Evolutionary conservation across 2,888 invertebrate genomes (phyloP), one percentile per base, ranked within the genome.

Genomic region (Ametastegia equiseti): DNA sequence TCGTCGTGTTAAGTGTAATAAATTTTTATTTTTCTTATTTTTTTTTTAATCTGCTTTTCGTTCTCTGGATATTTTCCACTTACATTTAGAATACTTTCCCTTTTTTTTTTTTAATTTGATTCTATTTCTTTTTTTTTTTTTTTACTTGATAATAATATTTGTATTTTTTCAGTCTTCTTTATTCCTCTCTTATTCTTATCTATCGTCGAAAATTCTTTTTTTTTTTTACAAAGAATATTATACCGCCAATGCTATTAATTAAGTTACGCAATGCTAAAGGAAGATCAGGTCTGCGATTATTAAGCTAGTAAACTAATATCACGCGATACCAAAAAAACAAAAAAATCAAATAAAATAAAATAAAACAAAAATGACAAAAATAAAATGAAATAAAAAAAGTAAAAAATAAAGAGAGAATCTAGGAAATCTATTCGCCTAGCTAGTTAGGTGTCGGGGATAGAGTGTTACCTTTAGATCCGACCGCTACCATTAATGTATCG

Each of bases 211-310:
- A n/a, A n/a, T n/a, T n/a, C n/a, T n/a, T n/a, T n/a, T n/a, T n/a
- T n/a, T n/a, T n/a, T n/a, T n/a, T n/a, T n/a, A n/a, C n/a, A n/a
- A n/a, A n/a, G n/a, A n/a, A n/a, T n/a, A n/a, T n/a, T n/a, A n/a
- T n/a, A n/a, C n/a, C n/a, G n/a, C n/a, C n/a, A n/a, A n/a, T n/a
- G n/a, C n/a, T n/a, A n/a, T n/a, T n/a, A n/a, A n/a, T n/a, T n/a
- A n/a, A n/a, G 9, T 9, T 54, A 54, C 7, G n/a, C 7, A 7
- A 63, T 15, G 33, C 30, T n/a, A n/a, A n/a, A n/a, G 63, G n/a
- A 63, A 63, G 30, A 15, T n/a, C 33, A 33, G 63, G 63, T 63
- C 33, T 36, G 63, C 63, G 33, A n/a, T 63, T 33, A 63, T 63
- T 23, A 54, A 11, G 54, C 54, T 54, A 3, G 23, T 23, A 54